phyloP scores from a whole-genome alignment of 2,888 invertebrate species.

The Linyphia triangularis region DNA sequence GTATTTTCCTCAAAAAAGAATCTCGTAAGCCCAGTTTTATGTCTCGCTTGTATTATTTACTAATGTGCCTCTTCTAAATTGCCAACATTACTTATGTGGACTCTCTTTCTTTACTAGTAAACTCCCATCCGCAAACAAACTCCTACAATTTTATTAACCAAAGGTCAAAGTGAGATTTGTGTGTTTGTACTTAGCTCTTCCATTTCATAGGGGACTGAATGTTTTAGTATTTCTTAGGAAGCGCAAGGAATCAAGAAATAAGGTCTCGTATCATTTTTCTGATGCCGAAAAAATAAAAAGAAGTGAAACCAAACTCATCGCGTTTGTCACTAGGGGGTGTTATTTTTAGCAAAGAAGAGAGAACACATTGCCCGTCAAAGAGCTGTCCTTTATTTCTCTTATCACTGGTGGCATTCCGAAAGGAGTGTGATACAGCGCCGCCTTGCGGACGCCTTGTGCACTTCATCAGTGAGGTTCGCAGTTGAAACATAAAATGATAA shows the following conservation, averaged over 20 bases:
- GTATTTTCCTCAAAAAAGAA: background rate
- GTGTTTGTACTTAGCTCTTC: too few relatives aligned
- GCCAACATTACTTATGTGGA: too few relatives aligned
- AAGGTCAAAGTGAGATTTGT: background rate
- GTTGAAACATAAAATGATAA: background rate
- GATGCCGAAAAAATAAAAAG: constrained; percentile 25
- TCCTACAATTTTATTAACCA: background rate
- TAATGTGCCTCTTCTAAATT: too few relatives aligned
- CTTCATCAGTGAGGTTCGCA: constrained; percentile 12
- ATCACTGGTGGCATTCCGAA: constrained; percentile 52
- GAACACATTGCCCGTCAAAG: constrained; percentile 36
- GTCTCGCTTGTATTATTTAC: too few relatives aligned
- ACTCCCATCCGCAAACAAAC: too few relatives aligned
- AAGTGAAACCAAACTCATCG: constrained; percentile 22
- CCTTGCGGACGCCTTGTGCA: constrained; percentile 48
- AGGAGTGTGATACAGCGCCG: constrained; percentile 51
- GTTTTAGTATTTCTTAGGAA: background rate
- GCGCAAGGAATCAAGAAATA: background rate
- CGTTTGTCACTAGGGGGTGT: constrained; percentile 48
- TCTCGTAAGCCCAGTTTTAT: background rate
- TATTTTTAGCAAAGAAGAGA: constrained; percentile 59
- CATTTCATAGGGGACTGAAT: background rate
- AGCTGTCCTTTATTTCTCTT: constrained; percentile 51
- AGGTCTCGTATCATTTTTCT: background rate
- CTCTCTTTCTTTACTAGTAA: too few relatives aligned